Base-by-base conservation (phyloP, 1,140 invertebrate genomes). In the Capitella teleta region DNA sequence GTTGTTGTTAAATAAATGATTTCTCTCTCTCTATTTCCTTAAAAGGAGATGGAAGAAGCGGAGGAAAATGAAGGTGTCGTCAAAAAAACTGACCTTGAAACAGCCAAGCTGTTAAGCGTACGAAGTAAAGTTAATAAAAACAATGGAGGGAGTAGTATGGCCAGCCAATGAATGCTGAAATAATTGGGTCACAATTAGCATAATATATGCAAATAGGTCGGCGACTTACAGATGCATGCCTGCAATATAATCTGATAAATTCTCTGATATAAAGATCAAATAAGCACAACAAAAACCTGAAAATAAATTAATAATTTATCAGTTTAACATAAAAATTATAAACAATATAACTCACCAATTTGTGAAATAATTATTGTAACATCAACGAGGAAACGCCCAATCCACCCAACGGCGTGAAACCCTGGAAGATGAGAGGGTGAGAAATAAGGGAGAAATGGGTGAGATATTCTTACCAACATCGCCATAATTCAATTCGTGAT, bases 211-310 rank as follows among this genome's bases (percentile, higher is more conserved):
- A 21, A 16, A 10, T 40, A 18, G 25, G 8, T 24, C 21, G 28
- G 43, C 10, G 28, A 62, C 66, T 67, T 57, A 65, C 63, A 68
- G 58, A 48, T 57, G 60, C 32, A 74, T 46, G 25, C 55, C 49
- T n/a, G 48, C 46, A 10, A 74, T 56, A 51, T 68, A 70, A 37
- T 64, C 59, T 14, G 66, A 65, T 23, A 75, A 53, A 53, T 74
- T 74, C 56, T 70, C 66, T 38, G 64, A 64, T 36, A 75, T 69
- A 57, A 74, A 95, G 62, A 69, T 93, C 87, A 58, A 84, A 84
- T 36, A 86, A 82, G 68, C 90, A 90, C 28, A 97, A 75, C 28
- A 94, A 78, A 72, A 92, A 82, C 58, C 83, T 85, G 59, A 54
- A 70, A 66, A 52, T 49, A 51, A 52, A 54, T 42, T 40, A 34